Conservation (phyloP, 1,140 invertebrate genomes). For the Orius laevigatus region DNA sequence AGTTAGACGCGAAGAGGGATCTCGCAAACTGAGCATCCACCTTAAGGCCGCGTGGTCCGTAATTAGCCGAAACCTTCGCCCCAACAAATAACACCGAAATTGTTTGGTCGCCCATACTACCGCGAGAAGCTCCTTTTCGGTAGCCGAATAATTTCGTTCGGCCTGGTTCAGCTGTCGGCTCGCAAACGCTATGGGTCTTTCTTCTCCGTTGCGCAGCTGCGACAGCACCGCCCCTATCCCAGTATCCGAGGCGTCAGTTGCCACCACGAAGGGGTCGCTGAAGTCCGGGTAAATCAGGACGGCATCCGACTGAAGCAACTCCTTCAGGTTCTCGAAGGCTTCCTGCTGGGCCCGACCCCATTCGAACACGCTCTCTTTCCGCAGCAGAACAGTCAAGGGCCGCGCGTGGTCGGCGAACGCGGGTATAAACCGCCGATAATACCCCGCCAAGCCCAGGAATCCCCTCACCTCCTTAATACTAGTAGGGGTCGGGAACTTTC, state of each 20-base stretch:
- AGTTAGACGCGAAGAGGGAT: slow-evolving; percentile 21
- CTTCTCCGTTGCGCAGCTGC: background rate
- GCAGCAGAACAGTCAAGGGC: slow-evolving; percentile 21
- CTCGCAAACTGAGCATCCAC: slow-evolving; percentile 31
- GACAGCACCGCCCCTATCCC: background rate
- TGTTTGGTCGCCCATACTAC: slow-evolving; percentile 23
- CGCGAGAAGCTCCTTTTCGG: slow-evolving; percentile 33
- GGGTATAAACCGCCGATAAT: slow-evolving; percentile 26
- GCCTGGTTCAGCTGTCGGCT: slow-evolving; percentile 21
- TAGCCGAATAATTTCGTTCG: slow-evolving; percentile 21
- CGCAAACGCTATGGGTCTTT: slow-evolving; percentile 21
- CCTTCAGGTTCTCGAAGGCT: slow-evolving; percentile 10
- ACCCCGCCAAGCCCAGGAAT: slow-evolving; percentile 31
- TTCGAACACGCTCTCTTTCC: slow-evolving; percentile 7
- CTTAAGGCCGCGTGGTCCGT: slow-evolving; percentile 6
- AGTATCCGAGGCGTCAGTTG: background rate
- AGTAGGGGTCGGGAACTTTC: slow-evolving; percentile 23
- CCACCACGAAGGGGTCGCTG: slow-evolving; percentile 24
- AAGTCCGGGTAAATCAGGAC: slow-evolving; percentile 22
- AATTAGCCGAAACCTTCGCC: background rate
- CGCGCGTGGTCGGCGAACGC: slow-evolving; percentile 22
- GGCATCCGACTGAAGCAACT: background rate
- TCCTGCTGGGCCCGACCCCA: background rate
- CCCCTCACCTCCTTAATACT: slow-evolving; percentile 25
- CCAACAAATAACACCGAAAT: background rate